Percentiles rank a stretch among this genome's conserved stretches.
Conservation (phyloP, 2,797 vertebrate genomes). For the Catostomus latipinnis region DNA sequence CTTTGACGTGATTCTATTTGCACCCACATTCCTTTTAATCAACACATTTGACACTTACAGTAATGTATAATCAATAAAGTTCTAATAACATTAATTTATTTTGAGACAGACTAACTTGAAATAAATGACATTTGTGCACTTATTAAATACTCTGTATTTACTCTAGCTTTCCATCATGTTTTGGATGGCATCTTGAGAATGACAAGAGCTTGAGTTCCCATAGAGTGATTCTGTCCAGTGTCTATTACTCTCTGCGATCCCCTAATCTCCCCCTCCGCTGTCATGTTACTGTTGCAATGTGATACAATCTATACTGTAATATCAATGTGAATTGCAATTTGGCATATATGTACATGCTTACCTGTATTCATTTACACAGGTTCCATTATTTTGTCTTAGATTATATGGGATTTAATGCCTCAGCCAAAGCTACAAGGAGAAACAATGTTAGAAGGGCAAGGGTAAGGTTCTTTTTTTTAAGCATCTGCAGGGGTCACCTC, state of each 20-base stretch:
- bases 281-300: constrained; percentile 69
- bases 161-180: not conserved
- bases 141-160: not conserved
- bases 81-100: not conserved
- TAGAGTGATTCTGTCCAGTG: constrained; percentile 75
- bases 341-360: constrained; percentile 87
- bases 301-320: constrained; percentile 71
- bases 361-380: constrained; percentile 99
- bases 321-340: constrained; percentile 71
- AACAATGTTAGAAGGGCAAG: constrained; percentile 94
- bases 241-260: constrained; percentile 71
- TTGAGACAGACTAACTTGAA: not conserved
- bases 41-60: not conserved
- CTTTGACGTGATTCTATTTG: not conserved
- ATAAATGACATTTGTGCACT: no score
- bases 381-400: constrained; percentile 99
- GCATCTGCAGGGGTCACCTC: constrained; percentile 80
- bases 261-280: constrained; percentile 70
- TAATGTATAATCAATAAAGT: constrained; percentile 16
- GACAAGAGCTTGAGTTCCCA: constrained; percentile 75
- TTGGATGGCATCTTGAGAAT: constrained; percentile 53
- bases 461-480: constrained; percentile 91
- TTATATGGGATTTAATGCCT: constrained; percentile 93
- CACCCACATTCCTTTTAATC: not conserved
- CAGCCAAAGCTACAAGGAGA: constrained; percentile 87